Evolutionary conservation across 2,888 invertebrate species (phyloP), one percentile per base, ranked within the genome.

Genomic region (Octonoba sinensis): DNA sequence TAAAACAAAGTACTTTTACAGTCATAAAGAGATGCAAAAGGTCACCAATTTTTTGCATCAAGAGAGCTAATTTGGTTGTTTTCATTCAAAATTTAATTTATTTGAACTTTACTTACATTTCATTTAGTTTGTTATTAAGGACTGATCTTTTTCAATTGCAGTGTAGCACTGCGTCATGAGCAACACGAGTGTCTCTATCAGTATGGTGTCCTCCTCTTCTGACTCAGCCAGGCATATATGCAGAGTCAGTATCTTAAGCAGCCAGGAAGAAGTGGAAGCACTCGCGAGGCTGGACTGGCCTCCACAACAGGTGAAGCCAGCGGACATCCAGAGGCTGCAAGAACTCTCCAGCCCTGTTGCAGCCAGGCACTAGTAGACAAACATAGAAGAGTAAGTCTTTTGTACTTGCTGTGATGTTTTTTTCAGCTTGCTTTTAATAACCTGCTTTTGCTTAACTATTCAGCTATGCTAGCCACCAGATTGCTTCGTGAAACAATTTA

Each of bases 91-190:
- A n/a, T n/a, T n/a, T n/a, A n/a, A n/a, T n/a, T n/a, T n/a, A n/a
- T n/a, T n/a, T n/a, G n/a, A 36, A 36, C 36, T 36, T 6, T 12
- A 22, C 2, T 44, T 36, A 2, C 18, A 18, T 44, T 20, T 16
- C 20, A 20, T 15, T 16, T 8, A 36, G 22, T 44, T 69, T 56
- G 15, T 18, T 56, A 44, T 69, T 44, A 24, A 11, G 13, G 49
- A 18, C 0, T 16, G 8, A 4, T 11, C n/a, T 70, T 24, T 70
- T 12, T 24, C 20, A 13, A 13, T 56, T 69, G 2, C 62, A 82
- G 82, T 70, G 82, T 83, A 83, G 83, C 83, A 73, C 83, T 78
- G 83, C 83, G 83, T 83, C 83, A 83, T 83, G 83, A 83, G 59
- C 83, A 73, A 78, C 74, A 73, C 83, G 51, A 69, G 69, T 65